Evolutionary conservation across 64 coral and sea anemone genomes (phyloP).

Genomic region (Actinia equina): DNA sequence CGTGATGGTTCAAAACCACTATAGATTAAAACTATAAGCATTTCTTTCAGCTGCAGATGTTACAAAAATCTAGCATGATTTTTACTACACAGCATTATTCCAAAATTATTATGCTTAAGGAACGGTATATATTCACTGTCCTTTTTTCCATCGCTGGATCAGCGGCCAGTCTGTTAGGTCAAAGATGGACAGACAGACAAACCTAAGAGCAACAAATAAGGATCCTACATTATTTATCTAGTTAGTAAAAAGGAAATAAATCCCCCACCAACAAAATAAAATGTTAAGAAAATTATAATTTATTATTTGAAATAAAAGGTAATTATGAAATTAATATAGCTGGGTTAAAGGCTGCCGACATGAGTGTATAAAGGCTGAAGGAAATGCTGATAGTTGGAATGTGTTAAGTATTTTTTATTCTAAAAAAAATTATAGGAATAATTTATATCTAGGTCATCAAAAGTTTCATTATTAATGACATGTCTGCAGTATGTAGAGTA

Average conservation of each 20-base stretch:
- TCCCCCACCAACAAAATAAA: background rate
- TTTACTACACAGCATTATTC: background rate
- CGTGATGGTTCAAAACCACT: too few species aligned
- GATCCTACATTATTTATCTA: background rate
- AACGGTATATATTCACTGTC: background rate
- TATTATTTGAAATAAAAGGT: background rate
- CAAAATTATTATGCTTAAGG: background rate
- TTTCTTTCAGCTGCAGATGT: background rate
- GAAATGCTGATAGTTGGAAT: background rate
- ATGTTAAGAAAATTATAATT: background rate
- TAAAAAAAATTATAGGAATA: too few species aligned
- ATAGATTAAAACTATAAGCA: background rate
- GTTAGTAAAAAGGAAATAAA: background rate
- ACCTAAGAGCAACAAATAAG: conserved; percentile 8
- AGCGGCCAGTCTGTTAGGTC: background rate
- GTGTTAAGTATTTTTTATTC: too few species aligned
- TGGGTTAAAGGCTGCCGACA: background rate
- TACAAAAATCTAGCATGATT: background rate
- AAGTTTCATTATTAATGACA: too few species aligned
- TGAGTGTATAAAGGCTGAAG: background rate
- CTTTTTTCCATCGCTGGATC: background rate
- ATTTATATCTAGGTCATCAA: too few species aligned
- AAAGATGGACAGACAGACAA: background rate
- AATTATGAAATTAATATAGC: background rate
- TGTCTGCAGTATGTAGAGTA: too few species aligned